These are phyloP conservation scores for Apantesis nais DNA, from an alignment of 2,888 invertebrate species.

Conservation along the genomic window DNA sequence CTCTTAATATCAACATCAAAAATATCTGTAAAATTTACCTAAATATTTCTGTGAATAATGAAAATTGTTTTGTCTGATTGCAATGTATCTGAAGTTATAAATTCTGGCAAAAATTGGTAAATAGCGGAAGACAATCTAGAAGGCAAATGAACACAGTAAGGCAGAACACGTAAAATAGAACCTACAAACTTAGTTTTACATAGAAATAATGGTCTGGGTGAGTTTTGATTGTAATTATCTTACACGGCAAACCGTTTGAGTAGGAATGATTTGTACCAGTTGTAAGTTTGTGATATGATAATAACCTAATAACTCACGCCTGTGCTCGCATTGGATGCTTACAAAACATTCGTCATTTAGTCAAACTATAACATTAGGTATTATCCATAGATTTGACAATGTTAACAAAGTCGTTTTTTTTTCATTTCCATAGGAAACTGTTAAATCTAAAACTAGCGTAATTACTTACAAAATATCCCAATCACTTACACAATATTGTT, in stretches of 20 bases:
- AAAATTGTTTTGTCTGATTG: neutral
- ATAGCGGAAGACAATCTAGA: slow-evolving; percentile 29
- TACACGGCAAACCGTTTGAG: slow-evolving; percentile 1
- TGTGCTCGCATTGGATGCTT: slow-evolving; percentile 11
- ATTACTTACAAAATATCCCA: slow-evolving; percentile 58
- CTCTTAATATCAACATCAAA: slow-evolving; percentile 9
- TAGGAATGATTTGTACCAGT: slow-evolving; percentile 1
- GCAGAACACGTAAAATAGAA: slow-evolving; percentile 30
- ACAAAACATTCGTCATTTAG: slow-evolving; percentile 35
- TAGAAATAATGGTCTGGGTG: slow-evolving; percentile 18
- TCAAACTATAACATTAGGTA: slow-evolving; percentile 36
- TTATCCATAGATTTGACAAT: slow-evolving; percentile 38
- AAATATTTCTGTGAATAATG: neutral
- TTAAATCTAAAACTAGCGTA: slow-evolving; percentile 65
- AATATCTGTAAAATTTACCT: slow-evolving; percentile 27
- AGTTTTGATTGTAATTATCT: slow-evolving; percentile 15
- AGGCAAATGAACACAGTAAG: slow-evolving; percentile 40
- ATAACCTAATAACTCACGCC: neutral
- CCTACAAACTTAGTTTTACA: slow-evolving; percentile 30
- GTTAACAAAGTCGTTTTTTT: slow-evolving; percentile 49
- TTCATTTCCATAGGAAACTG: slow-evolving; percentile 70
- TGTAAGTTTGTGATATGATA: neutral
- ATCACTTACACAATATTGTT: slow-evolving; percentile 32
- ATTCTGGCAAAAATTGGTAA: slow-evolving; percentile 16
- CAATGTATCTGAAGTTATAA: neutral